A percentile compares a stretch with the other conserved stretches of the same genome.
These are phyloP conservation scores for Nebria brevicollis DNA, from an alignment of 2,888 invertebrate species.

Conservation along the genomic window DNA sequence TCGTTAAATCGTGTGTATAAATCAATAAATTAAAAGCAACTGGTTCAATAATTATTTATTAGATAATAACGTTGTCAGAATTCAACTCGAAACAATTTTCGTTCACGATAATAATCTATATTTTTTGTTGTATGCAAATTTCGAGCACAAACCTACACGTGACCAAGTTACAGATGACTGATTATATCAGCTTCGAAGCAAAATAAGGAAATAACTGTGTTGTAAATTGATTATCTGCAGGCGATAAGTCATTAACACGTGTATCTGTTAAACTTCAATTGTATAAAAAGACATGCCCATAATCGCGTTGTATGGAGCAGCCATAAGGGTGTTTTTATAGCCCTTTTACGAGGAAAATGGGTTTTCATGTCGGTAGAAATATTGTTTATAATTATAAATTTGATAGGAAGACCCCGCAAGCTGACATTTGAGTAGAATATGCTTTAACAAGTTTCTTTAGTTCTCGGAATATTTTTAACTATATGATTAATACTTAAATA, in stretches of 20 bases:
- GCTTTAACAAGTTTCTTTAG: neutral
- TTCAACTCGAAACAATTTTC: constrained; percentile 36
- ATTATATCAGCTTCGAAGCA: constrained; percentile 35
- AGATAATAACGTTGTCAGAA: constrained; percentile 36
- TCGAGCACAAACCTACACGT: constrained; percentile 39
- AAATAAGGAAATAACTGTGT: constrained; percentile 43
- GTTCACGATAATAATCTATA: constrained; percentile 35
- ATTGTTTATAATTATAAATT: neutral
- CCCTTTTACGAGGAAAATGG: neutral
- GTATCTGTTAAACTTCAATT: constrained; percentile 42
- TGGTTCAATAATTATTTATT: constrained; percentile 28
- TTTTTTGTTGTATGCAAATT: constrained; percentile 30
- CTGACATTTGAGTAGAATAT: neutral
- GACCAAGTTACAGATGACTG: constrained; percentile 38
- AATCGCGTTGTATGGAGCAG: neutral
- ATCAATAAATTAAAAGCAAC: neutral
- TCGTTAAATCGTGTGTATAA: neutral
- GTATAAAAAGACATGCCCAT: constrained; percentile 22
- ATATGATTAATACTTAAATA: neutral
- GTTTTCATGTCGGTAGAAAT: neutral
- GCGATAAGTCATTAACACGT: constrained; percentile 44
- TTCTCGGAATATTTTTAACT: neutral
- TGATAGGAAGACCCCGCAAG: constrained; percentile 1
- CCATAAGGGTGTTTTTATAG: neutral
- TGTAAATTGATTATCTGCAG: constrained; percentile 41